Base-by-base conservation (phyloP, 1,140 invertebrate genomes). In the Pteromalus puparum region DNA sequence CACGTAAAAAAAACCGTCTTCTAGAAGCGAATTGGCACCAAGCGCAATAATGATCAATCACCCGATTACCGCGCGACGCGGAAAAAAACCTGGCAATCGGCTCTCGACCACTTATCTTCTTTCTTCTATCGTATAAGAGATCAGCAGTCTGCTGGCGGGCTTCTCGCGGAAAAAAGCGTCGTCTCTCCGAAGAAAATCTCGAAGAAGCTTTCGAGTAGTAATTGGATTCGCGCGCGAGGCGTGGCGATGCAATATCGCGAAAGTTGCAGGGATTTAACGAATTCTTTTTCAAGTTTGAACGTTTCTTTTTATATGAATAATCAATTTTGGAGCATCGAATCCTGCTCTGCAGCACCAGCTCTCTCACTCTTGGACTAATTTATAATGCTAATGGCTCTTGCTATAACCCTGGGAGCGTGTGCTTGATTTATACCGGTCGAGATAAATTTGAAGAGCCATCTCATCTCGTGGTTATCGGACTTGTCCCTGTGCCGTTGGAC, bases 221-320 rank as follows among this genome's bases (percentile, higher is more conserved):
- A 81, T 85, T 85, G 84, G 79, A 81, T 85, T 72, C 73, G 74
- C 68, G 26, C 65, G 61, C 78, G 81, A 76, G 84, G 81, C 67
- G 82, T 67, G 80, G 82, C 85, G 30, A 42, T 42, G 72, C 30
- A 46, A 74, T 74, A 74, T 74, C 30, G 34, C 38, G 38, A 81
- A 76, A 77, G 5, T 73, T 70, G 15, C 70, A 15, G 48, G 12
- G 9, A 9, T 42, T 7, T 42, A 42, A 42, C 38, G 38, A 42
- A 42, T 12, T 42, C 38, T 42, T 53, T 61, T 3, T 53, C 48
- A 15, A 18, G 13, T 53, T 53, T 21, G 48, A 53, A 3, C 48
- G 15, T 53, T 53, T 53, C 13, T 53, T 61, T n/a, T 61, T 61
- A 21, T n/a, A 61, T 61, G 18, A 61, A 61, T 61, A 61, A n/a